Percentiles rank a stretch among this genome's conserved stretches.
These are phyloP conservation scores for Petaurus breviceps DNA, from an alignment of 2,113 vertebrate species.

Conservation along the genomic window DNA sequence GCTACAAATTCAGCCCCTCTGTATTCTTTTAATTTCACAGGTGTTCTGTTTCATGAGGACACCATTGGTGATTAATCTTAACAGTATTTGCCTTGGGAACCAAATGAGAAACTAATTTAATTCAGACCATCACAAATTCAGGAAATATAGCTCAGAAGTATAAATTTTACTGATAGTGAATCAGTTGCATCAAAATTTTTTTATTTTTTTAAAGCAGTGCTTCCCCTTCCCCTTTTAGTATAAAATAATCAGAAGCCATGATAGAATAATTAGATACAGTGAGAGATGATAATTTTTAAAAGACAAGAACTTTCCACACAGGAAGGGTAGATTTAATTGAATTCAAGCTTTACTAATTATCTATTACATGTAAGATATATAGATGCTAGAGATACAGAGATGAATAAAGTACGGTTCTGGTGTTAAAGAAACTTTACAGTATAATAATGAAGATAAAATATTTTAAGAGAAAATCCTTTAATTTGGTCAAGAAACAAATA, in stretches of 20 bases:
- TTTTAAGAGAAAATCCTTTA: too few species aligned
- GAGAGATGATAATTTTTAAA: background rate
- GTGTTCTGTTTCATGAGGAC: background rate
- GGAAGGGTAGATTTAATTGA: background rate
- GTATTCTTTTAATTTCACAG: background rate
- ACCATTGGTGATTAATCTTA: background rate
- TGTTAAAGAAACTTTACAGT: too few species aligned
- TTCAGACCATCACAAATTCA: background rate
- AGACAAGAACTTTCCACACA: too few species aligned
- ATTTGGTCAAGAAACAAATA: too few species aligned
- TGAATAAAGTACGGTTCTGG: too few species aligned
- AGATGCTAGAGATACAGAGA: too few species aligned
- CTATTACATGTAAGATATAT: too few species aligned
- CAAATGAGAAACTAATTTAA: background rate
- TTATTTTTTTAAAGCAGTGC: background rate
- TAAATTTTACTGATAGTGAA: background rate
- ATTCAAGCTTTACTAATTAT: too few species aligned
- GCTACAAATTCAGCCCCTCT: background rate
- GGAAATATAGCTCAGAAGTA: background rate
- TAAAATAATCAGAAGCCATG: background rate
- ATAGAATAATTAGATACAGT: background rate
- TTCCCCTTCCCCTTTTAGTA: background rate
- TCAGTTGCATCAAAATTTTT: background rate
- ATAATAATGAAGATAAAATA: too few species aligned
- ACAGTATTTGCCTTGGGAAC: background rate